Evolutionary conservation across 2,888 invertebrate species (phyloP), one percentile per base, ranked within the genome.

Genomic region (Aleiodes alternator): DNA sequence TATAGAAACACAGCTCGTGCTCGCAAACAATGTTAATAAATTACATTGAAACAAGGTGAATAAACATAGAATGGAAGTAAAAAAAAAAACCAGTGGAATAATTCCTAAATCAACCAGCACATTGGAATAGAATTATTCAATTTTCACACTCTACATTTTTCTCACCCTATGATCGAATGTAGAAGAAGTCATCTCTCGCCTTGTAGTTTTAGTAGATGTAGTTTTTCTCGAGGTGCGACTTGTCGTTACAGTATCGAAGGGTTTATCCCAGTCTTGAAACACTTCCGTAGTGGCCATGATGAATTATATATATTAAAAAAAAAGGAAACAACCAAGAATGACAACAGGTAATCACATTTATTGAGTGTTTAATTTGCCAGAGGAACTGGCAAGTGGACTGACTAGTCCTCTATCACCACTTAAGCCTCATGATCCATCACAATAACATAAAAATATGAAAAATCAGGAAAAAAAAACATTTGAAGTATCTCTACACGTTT

Each of bases 211-310:
- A 66, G 77, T 82, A 23, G 80, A 83, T 16, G 85, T 85, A n/a
- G 84, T 84, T 50, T 83, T 84, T n/a, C 82, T 83, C 3, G 84
- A 83, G 1, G 82, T 84, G 50, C 80, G 80, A 23, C 82, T 82
- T 0, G 83, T 84, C 16, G 85, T 84, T 51, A 86, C 76, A 50
- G 80, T 87, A 66, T 88, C 89, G 59, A 86, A 84, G 70, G 88
- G 87, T 6, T 85, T 84, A 57, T 89, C 89, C 89, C 88, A 89
- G 70, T 89, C 89, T 82, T 89, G 89, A 77, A 88, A 89, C 23
- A 89, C 85, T 73, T 89, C 87, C 56, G 89, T 89, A 29, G 89
- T 88, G 79, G 87, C 87, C 89, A 89, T 89, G n/a, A 9, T 66
- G 14, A 43, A 9, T 50, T 9, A 29, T 23, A 23, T 23, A 23